These are phyloP conservation scores for Syritta pipiens DNA, from an alignment of 2,888 invertebrate species.

Conservation along the genomic window DNA sequence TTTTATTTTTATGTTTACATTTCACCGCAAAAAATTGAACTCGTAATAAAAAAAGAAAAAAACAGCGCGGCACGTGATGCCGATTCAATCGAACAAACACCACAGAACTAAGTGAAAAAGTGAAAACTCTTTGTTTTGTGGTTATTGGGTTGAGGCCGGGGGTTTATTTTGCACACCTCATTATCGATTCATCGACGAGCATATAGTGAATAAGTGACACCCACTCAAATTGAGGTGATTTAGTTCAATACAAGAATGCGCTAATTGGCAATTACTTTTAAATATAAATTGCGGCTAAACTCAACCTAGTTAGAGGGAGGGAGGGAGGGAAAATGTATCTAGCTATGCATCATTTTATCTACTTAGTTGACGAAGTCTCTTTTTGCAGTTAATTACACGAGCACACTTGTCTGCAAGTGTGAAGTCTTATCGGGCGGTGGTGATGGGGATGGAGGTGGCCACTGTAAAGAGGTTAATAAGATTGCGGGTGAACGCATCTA, in stretches of 20 bases:
- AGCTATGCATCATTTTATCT: conserved; percentile 47
- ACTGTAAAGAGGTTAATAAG: conserved; percentile 50
- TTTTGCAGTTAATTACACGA: conserved; percentile 35
- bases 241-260: conserved; percentile 30
- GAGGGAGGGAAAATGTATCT: conserved; percentile 1
- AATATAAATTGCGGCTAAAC: conserved; percentile 35
- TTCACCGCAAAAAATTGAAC: conserved; percentile 4
- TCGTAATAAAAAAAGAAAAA: conserved; percentile 6
- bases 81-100: conserved; percentile 33
- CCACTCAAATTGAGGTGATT: too few species aligned
- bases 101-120: conserved; percentile 1
- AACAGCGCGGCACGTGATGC: conserved; percentile 30
- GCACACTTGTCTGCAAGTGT: conserved; percentile 12
- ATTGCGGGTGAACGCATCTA: conserved; percentile 60
- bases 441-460: neutral
- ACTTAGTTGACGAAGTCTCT: conserved; percentile 34
- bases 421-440: conserved; percentile 7
- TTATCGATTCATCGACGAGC: conserved; percentile 39
- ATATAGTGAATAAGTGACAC: conserved; percentile 13
- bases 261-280: conserved; percentile 52
- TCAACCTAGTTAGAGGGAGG: conserved; percentile 33
- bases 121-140: conserved; percentile 4
- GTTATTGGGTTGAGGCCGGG: conserved; percentile 13
- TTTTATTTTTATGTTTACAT: neutral
- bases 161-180: conserved; percentile 26